phyloP scores from a whole-genome alignment of 2,113 vertebrate species.

The Syngnathus typhle region DNA sequence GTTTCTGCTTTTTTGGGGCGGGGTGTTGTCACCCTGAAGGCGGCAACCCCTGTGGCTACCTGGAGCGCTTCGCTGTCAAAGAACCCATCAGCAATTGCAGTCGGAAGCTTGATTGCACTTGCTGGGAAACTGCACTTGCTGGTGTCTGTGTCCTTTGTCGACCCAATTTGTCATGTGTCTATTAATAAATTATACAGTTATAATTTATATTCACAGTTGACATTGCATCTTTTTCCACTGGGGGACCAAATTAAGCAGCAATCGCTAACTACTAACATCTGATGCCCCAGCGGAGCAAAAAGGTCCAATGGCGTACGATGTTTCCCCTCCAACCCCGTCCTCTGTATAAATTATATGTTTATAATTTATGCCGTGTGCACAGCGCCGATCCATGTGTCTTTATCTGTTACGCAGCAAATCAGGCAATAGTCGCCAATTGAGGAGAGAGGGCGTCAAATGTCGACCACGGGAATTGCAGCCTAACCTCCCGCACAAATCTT shows the following conservation, averaged over 20 bases:
- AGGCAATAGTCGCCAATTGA: conserved; percentile 25
- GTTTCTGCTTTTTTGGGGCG: conserved; percentile 33
- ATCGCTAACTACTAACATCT: conserved; percentile 24
- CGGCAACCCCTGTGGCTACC: conserved; percentile 18
- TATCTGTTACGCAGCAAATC: conserved; percentile 65
- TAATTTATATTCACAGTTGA: conserved; percentile 60
- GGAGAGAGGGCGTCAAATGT: conserved; percentile 16
- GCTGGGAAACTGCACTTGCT: conserved; percentile 33
- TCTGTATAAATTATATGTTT: conserved; percentile 70
- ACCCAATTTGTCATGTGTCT: conserved; percentile 45
- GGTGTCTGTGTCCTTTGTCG: conserved; percentile 37
- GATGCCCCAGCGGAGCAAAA: conserved; percentile 40
- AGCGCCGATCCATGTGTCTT: conserved; percentile 73
- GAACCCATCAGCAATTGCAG: conserved; percentile 47
- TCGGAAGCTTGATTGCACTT: conserved; percentile 19
- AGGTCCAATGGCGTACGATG: conserved; percentile 42
- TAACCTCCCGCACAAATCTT: conserved; percentile 13
- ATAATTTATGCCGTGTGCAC: conserved; percentile 72
- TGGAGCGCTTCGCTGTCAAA: conserved; percentile 50
- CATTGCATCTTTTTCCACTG: conserved; percentile 55
- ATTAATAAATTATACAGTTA: conserved; percentile 64
- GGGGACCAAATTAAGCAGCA: conserved; percentile 13
- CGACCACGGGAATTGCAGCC: conserved; percentile 50
- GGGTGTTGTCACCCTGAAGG: conserved; percentile 42
- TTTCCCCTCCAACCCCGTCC: conserved; percentile 39